Evolutionary conservation across 2,888 invertebrate species (phyloP).

Genomic region (Agrotis clavis): DNA sequence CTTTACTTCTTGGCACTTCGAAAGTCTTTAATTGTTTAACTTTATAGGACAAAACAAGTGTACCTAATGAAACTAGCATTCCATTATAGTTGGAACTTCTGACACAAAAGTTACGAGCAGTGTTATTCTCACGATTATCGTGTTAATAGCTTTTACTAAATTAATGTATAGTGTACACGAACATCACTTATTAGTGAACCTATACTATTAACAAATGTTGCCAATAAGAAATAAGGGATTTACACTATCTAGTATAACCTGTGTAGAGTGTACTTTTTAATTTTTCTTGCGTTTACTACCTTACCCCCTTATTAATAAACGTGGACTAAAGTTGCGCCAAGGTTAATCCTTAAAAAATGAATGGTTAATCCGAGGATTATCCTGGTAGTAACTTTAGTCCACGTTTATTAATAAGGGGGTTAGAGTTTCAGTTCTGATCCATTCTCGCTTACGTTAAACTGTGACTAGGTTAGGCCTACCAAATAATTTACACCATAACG

Average conservation of each 20-base stretch:
- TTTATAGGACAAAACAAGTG: slow-evolving; percentile 3
- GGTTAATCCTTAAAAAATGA: too few species aligned
- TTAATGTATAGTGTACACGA: slow-evolving; percentile 35
- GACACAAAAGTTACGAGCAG: slow-evolving; percentile 15
- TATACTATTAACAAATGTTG: slow-evolving; percentile 10
- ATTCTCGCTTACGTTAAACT: not conserved
- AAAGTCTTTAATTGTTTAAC: not conserved
- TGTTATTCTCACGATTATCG: slow-evolving; percentile 48
- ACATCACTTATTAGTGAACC: slow-evolving; percentile 12
- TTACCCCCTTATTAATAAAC: too few species aligned
- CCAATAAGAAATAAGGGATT: slow-evolving; percentile 27
- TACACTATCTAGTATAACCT: not conserved
- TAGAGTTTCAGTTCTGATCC: not conserved
- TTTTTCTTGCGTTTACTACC: not conserved
- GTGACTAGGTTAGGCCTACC: not conserved
- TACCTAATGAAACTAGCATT: slow-evolving; percentile 12
- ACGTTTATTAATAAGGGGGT: too few species aligned
- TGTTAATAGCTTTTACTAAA: slow-evolving; percentile 35
- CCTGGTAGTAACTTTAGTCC: too few species aligned
- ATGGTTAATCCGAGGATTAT: too few species aligned
- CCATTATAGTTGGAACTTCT: slow-evolving; percentile 23
- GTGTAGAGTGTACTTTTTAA: not conserved
- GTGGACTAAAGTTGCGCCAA: too few species aligned
- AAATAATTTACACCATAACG: too few species aligned
- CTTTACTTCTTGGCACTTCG: too few species aligned